Evolutionary conservation across 2,797 vertebrate genomes (phyloP), one percentile per base, ranked within the genome.

Genomic region (Crypturellus tataupa): DNA sequence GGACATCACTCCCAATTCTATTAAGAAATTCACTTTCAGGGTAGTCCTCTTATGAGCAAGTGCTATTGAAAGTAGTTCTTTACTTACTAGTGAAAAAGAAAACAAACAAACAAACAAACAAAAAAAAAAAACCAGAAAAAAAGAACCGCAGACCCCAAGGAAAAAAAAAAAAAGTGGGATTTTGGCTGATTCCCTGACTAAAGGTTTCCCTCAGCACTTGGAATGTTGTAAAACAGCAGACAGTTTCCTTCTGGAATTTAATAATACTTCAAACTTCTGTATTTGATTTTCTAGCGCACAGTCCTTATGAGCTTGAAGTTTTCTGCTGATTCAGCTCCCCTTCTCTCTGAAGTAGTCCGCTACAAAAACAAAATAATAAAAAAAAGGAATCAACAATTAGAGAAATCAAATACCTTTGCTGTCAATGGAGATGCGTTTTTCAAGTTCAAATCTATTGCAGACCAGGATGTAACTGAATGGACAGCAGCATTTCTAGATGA

Each of bases 341-440:
- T 97, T 98, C 73, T 92, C 89, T 92, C 96, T 97, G 35, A 98
- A 97, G 87, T 96, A 97, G 5, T 97, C 95, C 3, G 93, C 97
- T 98, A 21, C 55, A 85, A 37, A 18, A 55, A 33, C 15, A 81
- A 23, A 47, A 47, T 9, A 75, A 51, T 19, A 69, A 60, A 69
- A 60, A 70, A 37, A 59, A 70, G 58, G 33, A 63, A 55, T 37
- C 21, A 82, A 4, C 14, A 1, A 8, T 18, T 3, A 40, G 42
- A 37, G 71, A 97, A 96, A 39, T 64, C 16, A 86, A 80, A 62
- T 20, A 87, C 31, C 81, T 39, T 17, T 77, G 56, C 24, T 65
- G 14, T 53, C 35, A 80, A 58, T 33, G 6, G n/a, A 70, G 55
- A 68, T 58, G 13, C 2, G 33, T 63, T 44, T 86, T 72, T 13